Evolutionary conservation across 2,113 vertebrate genomes (phyloP).

Genomic region (Ctenomys sociabilis): DNA sequence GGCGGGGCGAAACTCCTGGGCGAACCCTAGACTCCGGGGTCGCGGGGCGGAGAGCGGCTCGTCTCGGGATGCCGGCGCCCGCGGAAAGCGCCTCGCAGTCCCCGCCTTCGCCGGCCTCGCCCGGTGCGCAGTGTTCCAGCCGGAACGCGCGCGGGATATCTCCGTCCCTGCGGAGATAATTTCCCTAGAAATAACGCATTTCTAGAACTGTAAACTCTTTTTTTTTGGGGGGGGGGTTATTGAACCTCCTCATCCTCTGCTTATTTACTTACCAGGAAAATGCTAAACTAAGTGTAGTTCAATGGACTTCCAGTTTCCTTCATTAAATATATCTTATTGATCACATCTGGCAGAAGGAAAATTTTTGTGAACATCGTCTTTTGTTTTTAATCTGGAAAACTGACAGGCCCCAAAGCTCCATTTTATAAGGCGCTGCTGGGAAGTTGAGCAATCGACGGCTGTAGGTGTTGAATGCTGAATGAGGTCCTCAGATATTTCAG

Average conservation of each 20-base stretch:
- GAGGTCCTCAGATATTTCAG: neutral
- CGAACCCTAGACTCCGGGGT: neutral
- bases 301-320: neutral
- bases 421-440: neutral
- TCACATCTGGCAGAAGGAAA: neutral
- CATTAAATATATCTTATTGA: slow-evolving; percentile 4
- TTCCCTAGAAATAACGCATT: neutral
- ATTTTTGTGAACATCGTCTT: neutral
- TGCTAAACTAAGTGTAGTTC: neutral
- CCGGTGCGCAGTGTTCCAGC: neutral
- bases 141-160: neutral
- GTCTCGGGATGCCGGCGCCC: slow-evolving; percentile 60
- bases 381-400: slow-evolving; percentile 36
- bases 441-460: neutral
- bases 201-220: neutral
- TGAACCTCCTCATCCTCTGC: neutral
- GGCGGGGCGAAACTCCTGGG: neutral
- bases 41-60: slow-evolving; percentile 38
- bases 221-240: neutral
- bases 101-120: neutral
- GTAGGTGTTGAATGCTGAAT: neutral
- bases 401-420: neutral
- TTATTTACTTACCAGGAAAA: neutral
- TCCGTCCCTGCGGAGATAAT: neutral
- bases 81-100: neutral